These are phyloP conservation scores for Sebastes goodei DNA, from an alignment of 2,797 vertebrate species.

Conservation along the genomic window DNA sequence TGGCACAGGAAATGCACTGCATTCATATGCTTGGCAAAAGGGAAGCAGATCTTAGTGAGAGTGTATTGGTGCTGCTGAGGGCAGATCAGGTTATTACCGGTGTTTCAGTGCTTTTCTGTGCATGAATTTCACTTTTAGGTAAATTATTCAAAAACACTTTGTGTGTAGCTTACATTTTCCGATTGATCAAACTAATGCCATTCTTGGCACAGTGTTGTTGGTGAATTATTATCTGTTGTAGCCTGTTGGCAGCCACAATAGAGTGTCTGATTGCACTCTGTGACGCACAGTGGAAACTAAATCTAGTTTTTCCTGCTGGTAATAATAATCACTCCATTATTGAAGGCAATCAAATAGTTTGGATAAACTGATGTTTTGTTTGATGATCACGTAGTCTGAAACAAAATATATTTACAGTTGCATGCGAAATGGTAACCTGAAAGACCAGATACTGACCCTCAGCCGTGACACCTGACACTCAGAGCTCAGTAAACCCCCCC, in stretches of 20 bases:
- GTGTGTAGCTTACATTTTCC: background rate
- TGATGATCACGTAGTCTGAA: background rate
- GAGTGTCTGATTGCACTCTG: background rate
- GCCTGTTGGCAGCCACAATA: background rate
- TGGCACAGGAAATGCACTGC: background rate
- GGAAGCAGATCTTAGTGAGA: background rate
- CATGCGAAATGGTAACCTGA: background rate
- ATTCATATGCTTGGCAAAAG: too few relatives aligned
- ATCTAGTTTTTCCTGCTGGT: background rate
- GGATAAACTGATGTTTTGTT: background rate
- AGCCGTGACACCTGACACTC: conserved; percentile 13
- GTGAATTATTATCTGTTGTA: background rate
- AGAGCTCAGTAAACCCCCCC: background rate
- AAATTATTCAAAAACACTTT: background rate
- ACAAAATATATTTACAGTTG: background rate
- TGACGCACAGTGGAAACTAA: background rate
- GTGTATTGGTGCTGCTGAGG: too few relatives aligned
- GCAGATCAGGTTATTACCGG: too few relatives aligned
- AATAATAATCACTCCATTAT: too few relatives aligned
- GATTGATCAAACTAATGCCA: background rate
- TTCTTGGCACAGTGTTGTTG: background rate
- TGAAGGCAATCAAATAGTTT: background rate
- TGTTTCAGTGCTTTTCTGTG: too few relatives aligned
- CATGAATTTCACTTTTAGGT: background rate
- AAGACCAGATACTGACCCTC: background rate